Base-by-base conservation (phyloP, 2,797 vertebrate species). In the Podarcis siculus region DNA sequence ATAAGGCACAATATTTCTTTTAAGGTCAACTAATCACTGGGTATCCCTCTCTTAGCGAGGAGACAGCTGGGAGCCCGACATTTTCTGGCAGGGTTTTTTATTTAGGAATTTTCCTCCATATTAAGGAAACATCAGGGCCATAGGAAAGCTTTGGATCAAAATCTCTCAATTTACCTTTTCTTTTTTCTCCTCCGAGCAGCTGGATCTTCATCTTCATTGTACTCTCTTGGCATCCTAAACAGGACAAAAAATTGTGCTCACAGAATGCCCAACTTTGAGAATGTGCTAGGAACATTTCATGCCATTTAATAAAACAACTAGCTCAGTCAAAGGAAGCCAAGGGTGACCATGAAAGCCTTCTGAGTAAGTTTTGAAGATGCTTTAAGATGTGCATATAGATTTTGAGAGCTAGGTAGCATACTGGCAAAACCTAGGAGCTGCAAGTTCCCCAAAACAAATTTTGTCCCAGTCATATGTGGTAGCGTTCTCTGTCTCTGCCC, bases 171-270 rank as follows among this genome's bases (percentile, higher is more conserved):
- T 94, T 83, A 99, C 99, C 99, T 99, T 95, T 99, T 99, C 93
- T 99, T 99, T 95, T 99, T 99, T 89, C 98, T 97, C 90, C 99
- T 97, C 76, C 98, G 97, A n/a, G 99, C 99, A 64, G 99, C 99
- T 76, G 99, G 99, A 93, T 99, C 99, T 96, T 99, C 99, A 93
- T 99, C 99, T 93, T 99, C 99, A 0, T 99, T 99, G 95, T 99
- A 99, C 94, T 99, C 99, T 92, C 98, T 97, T n/a, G 99, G 99
- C 99, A 99, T 99, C 93, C 99, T 99, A 94, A 37, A 93, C 91
- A 71, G 85, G 21, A 75, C 8, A 0, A 55, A 0, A 89, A 90
- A 94, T 94, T 88, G 37, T 30, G 86, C 3, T 8, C 0, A 4
- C 9, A 67, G n/a, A 78, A 77, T 15, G 3, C 6, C 32, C 27